Percentiles rank a stretch among this genome's conserved stretches.
phyloP scores from a whole-genome alignment of 2,113 vertebrate species.

The Arizona elegans region DNA sequence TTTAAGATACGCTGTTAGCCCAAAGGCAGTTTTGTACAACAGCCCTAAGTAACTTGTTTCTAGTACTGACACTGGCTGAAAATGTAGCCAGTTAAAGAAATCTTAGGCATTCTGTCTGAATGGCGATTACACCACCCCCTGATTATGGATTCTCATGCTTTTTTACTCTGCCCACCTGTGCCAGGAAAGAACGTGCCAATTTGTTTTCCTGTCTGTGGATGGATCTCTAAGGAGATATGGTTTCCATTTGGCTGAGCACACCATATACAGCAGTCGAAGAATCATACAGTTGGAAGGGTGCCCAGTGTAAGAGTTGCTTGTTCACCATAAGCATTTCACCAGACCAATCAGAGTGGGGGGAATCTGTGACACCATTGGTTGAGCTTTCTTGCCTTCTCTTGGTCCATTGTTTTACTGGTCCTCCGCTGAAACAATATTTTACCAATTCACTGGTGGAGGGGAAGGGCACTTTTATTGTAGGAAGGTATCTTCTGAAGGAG shows the following conservation, averaged over 20 bases:
- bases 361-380: background rate
- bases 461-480: background rate
- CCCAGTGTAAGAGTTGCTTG: background rate
- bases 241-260: background rate
- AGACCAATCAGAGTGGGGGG: background rate
- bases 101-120: background rate
- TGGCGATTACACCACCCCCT: background rate
- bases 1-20: background rate
- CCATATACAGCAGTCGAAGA: background rate
- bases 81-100: background rate
- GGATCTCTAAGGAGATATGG: background rate
- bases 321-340: background rate
- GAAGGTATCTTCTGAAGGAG: background rate
- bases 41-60: background rate
- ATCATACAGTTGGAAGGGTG: background rate
- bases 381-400: background rate
- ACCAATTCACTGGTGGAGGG: background rate
- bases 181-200: background rate
- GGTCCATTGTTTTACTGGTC: background rate
- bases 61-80: background rate
- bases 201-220: background rate
- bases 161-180: background rate
- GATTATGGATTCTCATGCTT: background rate
- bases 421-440: background rate
- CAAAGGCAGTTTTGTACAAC: background rate